Evolutionary conservation across 2,113 vertebrate species (phyloP).

Genomic region (Bothrops jararaca): DNA sequence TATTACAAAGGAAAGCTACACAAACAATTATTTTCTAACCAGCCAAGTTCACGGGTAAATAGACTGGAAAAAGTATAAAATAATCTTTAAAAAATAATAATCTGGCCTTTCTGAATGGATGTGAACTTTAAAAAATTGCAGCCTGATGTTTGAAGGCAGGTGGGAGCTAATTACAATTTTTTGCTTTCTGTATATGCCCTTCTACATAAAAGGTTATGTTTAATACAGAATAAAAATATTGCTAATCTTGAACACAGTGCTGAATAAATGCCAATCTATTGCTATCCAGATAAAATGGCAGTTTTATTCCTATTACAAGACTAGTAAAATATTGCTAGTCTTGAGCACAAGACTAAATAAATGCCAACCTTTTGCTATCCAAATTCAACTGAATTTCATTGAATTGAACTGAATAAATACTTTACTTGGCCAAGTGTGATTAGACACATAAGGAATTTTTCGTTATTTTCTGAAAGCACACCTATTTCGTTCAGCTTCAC

Average conservation of each 20-base stretch:
- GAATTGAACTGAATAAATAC: not conserved
- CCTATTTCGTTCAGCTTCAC: not conserved
- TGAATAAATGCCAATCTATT: not conserved
- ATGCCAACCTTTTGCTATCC: not conserved
- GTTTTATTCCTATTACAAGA: not conserved
- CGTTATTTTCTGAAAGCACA: not conserved
- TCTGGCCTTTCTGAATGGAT: slow-evolving; percentile 22
- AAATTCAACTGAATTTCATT: not conserved
- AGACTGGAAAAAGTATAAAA: not conserved
- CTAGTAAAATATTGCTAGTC: too few species aligned
- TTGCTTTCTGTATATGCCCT: not conserved
- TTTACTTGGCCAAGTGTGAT: not conserved
- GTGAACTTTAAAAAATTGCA: slow-evolving; percentile 45
- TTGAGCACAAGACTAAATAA: too few species aligned
- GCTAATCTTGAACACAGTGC: not conserved
- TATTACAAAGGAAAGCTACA: not conserved
- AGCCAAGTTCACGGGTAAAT: not conserved
- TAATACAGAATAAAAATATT: slow-evolving; percentile 25
- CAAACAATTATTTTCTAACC: not conserved
- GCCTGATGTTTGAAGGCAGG: not conserved
- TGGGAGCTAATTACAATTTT: slow-evolving; percentile 34
- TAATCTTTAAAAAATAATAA: not conserved
- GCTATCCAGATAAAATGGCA: rapidly evolving
- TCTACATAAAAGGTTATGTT: slow-evolving; percentile 6
- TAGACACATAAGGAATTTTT: too few species aligned